Base-by-base conservation (phyloP, 2,888 invertebrate genomes). In the Drosophila eohydei region DNA sequence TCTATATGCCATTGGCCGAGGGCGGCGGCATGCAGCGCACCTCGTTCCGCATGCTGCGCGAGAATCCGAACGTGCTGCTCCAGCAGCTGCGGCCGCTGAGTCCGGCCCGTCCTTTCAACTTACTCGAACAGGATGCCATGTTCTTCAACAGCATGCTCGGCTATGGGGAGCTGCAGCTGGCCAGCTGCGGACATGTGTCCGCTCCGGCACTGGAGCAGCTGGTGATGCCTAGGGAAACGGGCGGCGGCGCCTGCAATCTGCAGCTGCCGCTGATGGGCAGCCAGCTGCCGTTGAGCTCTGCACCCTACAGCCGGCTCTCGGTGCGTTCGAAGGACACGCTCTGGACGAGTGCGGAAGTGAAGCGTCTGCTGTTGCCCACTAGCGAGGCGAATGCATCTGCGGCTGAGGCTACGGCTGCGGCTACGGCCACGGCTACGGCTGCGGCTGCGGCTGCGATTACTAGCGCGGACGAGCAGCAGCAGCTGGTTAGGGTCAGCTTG, bases 71-170 rank as follows among this genome's bases (percentile, higher is more conserved):
- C 7, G 55, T 88, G 4, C 61, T 92, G 41, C 58, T 91, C 1
- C 81, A 82, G 9, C 79, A 88, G 40, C 58, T 92, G 14, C 88
- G 85, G 3, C 80, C 91, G 0, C 63, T 88, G 14, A 71, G 71
- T 8, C 64, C 80, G 0, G 26, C 54, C 4, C 52, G 72, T 3
- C 72, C 88, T 0, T 92, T 91, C 50, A 92, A 91, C 69, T 54
- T 91, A 4, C 77, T 92, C 7, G 92, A 92, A n/a, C 92, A 91
- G 64, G 91, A 92, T 63, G 79, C 88, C 1, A 73, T 91, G 58
- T 92, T 92, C 65, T 88, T 92, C 28, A 88, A 92, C 28, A 83
- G 87, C 55, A 69, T 92, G 48, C 6, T 61, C 9, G 51, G 60
- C 48, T 67, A 65, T 16, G 48, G 41, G 8, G 50, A 68, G 4